phyloP scores from a whole-genome alignment of 1,140 invertebrate genomes.

The Cotesia glomerata region DNA sequence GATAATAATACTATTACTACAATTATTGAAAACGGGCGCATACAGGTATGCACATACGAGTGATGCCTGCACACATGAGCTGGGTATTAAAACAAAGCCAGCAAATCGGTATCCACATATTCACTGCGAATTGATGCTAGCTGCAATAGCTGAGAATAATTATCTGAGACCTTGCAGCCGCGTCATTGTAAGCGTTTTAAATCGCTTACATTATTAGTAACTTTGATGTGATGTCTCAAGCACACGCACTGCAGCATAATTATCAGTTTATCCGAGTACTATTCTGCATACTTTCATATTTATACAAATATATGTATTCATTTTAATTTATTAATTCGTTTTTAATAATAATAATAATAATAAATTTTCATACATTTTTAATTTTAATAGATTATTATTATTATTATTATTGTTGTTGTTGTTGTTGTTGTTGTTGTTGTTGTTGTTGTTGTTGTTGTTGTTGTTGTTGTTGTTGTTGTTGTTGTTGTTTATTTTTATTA shows the following conservation, averaged over 20 bases:
- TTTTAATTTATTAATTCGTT: background rate
- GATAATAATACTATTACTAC: background rate
- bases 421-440: too few species aligned
- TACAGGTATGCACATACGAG: background rate
- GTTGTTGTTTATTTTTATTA: too few species aligned
- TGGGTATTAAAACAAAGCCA: background rate
- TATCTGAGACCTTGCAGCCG: slow-evolving; percentile 6
- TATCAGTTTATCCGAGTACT: background rate
- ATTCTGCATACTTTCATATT: background rate
- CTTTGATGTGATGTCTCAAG: background rate
- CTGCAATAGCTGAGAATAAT: background rate
- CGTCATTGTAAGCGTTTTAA: slow-evolving; percentile 8
- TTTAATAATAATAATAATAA: too few species aligned
- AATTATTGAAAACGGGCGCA: background rate
- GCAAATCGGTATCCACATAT: background rate
- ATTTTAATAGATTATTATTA: too few species aligned
- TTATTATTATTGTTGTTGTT: too few species aligned
- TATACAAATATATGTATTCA: background rate
- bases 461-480: too few species aligned
- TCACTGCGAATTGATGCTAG: background rate
- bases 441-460: too few species aligned
- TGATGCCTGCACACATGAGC: background rate
- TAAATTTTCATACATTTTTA: too few species aligned
- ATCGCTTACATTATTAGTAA: background rate
- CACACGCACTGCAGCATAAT: background rate